A percentile compares a stretch with the other conserved stretches of the same genome.
Evolutionary conservation across 1,140 invertebrate species (phyloP).

Genomic region (Drosophila kepulauana): DNA sequence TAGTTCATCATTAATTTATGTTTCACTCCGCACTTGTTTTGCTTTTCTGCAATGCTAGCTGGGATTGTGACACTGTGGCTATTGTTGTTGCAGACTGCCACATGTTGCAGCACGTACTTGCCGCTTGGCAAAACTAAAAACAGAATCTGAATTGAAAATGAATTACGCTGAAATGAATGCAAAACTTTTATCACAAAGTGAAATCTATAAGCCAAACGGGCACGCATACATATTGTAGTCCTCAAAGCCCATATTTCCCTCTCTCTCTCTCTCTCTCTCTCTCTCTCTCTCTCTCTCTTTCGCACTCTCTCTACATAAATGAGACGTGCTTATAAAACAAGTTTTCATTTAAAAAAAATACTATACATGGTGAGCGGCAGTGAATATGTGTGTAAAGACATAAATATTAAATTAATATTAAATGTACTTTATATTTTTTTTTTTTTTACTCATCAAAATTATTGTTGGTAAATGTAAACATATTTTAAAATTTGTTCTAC

Average conservation of each 20-base stretch:
- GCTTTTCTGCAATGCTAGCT: not conserved
- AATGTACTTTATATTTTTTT: too few relatives aligned
- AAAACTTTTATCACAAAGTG: conserved; percentile 66
- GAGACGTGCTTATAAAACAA: conserved; percentile 39
- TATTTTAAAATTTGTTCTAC: too few relatives aligned
- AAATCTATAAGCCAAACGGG: conserved; percentile 65
- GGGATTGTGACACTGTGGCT: conserved; percentile 22
- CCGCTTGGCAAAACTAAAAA: conserved; percentile 45
- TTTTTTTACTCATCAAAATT: too few relatives aligned
- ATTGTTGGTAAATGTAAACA: too few relatives aligned
- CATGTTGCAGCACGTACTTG: conserved; percentile 70
- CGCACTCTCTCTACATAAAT: not conserved
- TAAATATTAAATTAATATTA: too few relatives aligned
- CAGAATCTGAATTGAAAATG: conserved; percentile 74
- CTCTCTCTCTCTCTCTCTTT: not conserved
- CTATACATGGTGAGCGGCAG: too few relatives aligned
- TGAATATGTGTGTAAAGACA: not conserved
- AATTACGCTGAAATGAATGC: conserved; percentile 72
- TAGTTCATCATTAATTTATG: too few relatives aligned
- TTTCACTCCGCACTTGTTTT: not conserved
- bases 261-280: not conserved
- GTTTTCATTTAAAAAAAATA: not conserved
- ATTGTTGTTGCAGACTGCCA: conserved; percentile 47
- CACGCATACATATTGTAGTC: conserved; percentile 23
- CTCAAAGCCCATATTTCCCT: not conserved